Percentiles rank a stretch among this genome's conserved stretches.
Conservation (phyloP, 2,888 invertebrate species). For the Phalangium opilio region DNA sequence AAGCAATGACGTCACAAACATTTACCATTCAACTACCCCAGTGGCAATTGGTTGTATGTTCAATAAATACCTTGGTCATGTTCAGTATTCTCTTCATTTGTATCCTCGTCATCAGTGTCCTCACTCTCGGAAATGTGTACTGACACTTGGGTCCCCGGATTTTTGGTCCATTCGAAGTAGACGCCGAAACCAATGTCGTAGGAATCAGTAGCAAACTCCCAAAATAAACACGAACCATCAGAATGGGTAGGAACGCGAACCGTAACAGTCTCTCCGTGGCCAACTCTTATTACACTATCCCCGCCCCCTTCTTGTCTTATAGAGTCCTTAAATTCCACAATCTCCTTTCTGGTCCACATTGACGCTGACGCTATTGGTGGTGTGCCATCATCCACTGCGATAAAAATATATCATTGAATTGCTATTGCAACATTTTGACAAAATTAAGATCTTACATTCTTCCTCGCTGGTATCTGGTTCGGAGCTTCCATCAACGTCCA, state of each 20-base stretch:
- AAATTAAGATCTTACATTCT: too few relatives aligned
- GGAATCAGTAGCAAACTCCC: constrained; percentile 98
- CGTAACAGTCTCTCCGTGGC: constrained; percentile 92
- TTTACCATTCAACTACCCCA: too few relatives aligned
- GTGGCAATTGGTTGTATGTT: too few relatives aligned
- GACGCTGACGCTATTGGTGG: constrained; percentile 44
- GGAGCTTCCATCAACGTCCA: too few relatives aligned
- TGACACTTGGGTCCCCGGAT: constrained; percentile 65
- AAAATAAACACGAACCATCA: constrained; percentile 81
- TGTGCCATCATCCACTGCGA: constrained; percentile 3
- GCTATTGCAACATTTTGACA: too few relatives aligned
- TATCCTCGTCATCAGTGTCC: constrained; percentile 54
- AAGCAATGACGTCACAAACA: too few relatives aligned
- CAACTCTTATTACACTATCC: constrained; percentile 79
- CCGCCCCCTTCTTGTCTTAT: constrained; percentile 62
- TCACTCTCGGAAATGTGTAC: constrained; percentile 93
- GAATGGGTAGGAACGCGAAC: constrained; percentile 90
- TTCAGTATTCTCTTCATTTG: constrained; percentile 43
- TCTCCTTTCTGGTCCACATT: constrained; percentile 90
- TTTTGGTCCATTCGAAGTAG: constrained; percentile 93
- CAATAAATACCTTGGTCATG: not conserved
- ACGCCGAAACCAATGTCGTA: constrained; percentile 97
- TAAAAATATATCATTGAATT: too few relatives aligned
- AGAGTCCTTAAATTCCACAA: constrained; percentile 75
- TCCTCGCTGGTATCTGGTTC: too few relatives aligned